phyloP scores from a whole-genome alignment of 2,797 vertebrate genomes.

The Acanthornis magna region DNA sequence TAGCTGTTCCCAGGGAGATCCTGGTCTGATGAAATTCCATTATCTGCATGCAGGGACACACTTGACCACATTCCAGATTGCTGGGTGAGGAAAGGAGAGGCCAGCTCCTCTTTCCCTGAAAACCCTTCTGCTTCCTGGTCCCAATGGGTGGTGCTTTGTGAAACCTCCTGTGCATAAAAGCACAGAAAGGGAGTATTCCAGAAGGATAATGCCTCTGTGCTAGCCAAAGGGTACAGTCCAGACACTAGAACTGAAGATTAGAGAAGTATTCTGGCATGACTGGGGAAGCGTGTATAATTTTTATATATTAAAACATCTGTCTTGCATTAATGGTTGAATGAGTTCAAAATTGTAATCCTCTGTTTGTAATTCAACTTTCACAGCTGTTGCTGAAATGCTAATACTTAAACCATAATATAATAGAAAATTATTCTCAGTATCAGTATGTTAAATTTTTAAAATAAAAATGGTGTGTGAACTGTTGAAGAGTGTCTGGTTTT shows the following conservation, averaged over 20 bases:
- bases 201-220: neutral
- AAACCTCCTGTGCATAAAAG: neutral
- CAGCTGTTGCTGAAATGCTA: neutral
- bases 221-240: neutral
- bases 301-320: neutral
- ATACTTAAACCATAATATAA: neutral
- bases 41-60: neutral
- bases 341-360: neutral
- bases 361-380: neutral
- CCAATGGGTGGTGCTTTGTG: fast-evolving
- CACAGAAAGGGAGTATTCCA: neutral
- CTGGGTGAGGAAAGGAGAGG: neutral
- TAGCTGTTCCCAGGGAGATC: fast-evolving
- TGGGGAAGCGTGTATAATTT: neutral
- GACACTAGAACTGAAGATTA: neutral
- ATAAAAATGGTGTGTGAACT: neutral
- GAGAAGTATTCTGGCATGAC: neutral
- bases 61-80: fast-evolving
- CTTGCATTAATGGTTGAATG: neutral
- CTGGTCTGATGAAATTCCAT: neutral
- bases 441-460: neutral
- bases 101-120: fast-evolving
- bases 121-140: neutral
- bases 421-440: neutral
- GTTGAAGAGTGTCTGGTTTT: neutral